Evolutionary conservation across 2,797 vertebrate genomes (phyloP).

Genomic region (Nannoperca obscura): DNA sequence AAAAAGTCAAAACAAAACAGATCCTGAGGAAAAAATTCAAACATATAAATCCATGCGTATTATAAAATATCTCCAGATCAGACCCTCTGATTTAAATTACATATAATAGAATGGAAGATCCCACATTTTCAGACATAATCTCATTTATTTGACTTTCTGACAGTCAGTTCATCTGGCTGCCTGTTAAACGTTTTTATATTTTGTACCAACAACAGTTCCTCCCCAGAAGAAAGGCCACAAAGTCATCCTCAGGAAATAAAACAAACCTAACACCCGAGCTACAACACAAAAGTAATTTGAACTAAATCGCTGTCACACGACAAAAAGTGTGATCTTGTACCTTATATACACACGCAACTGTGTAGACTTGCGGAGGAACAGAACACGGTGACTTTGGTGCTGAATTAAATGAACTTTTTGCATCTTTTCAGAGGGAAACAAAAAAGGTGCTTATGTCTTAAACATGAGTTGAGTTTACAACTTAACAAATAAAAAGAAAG

Average conservation of each 20-base stretch:
- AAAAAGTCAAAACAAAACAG: constrained; percentile 77
- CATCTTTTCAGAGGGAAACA: constrained; percentile 50
- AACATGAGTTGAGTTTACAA: constrained; percentile 43
- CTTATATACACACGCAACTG: constrained; percentile 81
- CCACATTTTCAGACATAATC: constrained; percentile 66
- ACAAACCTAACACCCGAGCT: constrained; percentile 44
- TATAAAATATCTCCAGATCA: constrained; percentile 75
- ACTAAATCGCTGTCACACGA: constrained; percentile 63
- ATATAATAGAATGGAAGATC: constrained; percentile 74
- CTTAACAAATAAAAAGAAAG: not conserved
- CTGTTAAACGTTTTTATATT: constrained; percentile 35
- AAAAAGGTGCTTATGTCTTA: constrained; percentile 69
- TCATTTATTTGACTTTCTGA: constrained; percentile 66
- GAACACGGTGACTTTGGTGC: constrained; percentile 78
- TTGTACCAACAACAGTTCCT: constrained; percentile 62
- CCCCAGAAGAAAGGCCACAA: constrained; percentile 76
- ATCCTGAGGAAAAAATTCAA: constrained; percentile 85
- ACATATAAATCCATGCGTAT: constrained; percentile 70
- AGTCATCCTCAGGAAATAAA: constrained; percentile 54
- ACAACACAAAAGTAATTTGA: constrained; percentile 63
- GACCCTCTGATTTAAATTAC: constrained; percentile 81
- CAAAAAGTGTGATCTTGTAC: constrained; percentile 76
- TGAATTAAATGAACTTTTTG: constrained; percentile 60
- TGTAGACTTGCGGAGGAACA: constrained; percentile 66
- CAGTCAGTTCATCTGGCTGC: constrained; percentile 62